Evolutionary conservation across 2,797 vertebrate genomes (phyloP).

Genomic region (Pterois miles): DNA sequence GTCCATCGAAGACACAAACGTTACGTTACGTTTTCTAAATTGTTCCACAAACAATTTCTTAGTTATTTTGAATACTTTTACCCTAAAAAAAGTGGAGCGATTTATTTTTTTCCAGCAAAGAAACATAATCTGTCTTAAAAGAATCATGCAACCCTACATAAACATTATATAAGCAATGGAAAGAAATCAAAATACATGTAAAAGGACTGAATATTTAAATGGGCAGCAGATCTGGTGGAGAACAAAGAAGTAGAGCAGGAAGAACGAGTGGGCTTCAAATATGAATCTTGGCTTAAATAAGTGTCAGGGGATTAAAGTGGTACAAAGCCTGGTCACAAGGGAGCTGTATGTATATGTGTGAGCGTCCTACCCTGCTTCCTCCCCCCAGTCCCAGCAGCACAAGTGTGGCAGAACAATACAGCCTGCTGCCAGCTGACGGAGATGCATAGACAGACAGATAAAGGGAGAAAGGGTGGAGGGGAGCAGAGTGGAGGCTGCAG

Average conservation of each 20-base stretch:
- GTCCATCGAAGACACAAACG: neutral
- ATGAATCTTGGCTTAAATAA: slow-evolving; percentile 65
- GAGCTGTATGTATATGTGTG: slow-evolving; percentile 8
- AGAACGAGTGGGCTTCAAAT: slow-evolving; percentile 34
- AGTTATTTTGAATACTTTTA: neutral
- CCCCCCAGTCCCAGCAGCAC: slow-evolving; percentile 45
- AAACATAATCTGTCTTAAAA: neutral
- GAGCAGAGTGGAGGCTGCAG: slow-evolving; percentile 14
- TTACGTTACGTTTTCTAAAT: neutral
- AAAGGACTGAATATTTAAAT: slow-evolving; percentile 2
- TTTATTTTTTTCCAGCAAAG: neutral
- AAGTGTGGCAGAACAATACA: slow-evolving; percentile 74
- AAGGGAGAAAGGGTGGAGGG: slow-evolving; percentile 10
- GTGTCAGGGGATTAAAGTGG: slow-evolving; percentile 69
- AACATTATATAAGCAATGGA: neutral
- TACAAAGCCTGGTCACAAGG: slow-evolving; percentile 62
- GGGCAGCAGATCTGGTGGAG: slow-evolving; percentile 4
- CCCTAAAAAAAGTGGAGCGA: neutral
- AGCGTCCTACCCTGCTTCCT: neutral
- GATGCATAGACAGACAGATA: slow-evolving; percentile 20
- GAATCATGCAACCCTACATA: neutral
- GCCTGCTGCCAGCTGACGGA: slow-evolving; percentile 65
- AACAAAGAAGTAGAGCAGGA: slow-evolving; percentile 48
- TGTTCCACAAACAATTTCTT: neutral
- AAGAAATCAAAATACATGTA: neutral